Conservation (phyloP, 2,888 invertebrate genomes). For the Oxycera nigricornis region DNA sequence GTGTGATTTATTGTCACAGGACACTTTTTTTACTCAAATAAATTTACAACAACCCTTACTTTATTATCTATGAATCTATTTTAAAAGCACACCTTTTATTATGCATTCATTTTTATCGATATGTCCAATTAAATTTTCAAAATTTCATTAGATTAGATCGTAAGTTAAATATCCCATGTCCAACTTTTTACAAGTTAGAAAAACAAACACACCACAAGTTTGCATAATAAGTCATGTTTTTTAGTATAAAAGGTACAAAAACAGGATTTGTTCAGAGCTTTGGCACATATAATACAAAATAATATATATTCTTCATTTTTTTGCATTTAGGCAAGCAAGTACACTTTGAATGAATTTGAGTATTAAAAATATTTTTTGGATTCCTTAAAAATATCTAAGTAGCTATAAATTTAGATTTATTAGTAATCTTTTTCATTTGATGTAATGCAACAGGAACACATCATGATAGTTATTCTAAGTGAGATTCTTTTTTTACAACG, state of each 20-base stretch:
- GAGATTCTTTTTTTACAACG: no score
- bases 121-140: no score
- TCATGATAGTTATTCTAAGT: background rate
- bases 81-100: no score
- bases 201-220: no score
- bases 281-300: conserved; percentile 39
- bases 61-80: no score
- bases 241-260: conserved; percentile 31
- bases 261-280: conserved; percentile 34
- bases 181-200: no score
- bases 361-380: conserved; percentile 28
- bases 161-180: background rate
- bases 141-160: no score
- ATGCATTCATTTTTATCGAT: no score
- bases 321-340: conserved; percentile 12
- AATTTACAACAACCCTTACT: no score
- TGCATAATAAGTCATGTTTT: conserved; percentile 30
- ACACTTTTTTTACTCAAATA: no score
- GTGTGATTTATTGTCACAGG: no score
- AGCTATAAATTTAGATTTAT: background rate
- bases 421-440: background rate
- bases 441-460: conserved; percentile 21
- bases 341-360: background rate
- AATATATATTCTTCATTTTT: background rate
- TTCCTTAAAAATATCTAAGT: background rate